Base-by-base conservation (phyloP, 1,140 invertebrate genomes). In the Teleopsis dalmanni region DNA sequence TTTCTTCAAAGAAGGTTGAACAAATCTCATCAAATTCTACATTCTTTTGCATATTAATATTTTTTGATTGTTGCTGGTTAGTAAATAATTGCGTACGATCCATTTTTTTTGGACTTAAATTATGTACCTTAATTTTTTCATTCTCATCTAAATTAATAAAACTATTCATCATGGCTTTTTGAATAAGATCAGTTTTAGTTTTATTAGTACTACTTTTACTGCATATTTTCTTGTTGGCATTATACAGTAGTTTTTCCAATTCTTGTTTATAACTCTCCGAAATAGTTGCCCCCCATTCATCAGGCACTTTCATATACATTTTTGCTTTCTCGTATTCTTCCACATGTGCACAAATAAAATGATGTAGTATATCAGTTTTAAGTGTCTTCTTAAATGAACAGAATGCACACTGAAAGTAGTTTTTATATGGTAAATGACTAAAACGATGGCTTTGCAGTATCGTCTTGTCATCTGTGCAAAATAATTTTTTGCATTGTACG, bases 291-390 rank as follows among this genome's bases (percentile, higher is more conserved):
- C 34, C 51, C 50, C 50, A 48, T 43, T 48, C 50, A 10, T 27
- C n/a, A 3, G 50, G 45, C 23, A 29, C 43, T 16, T 16, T 48
- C 9, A 65, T 47, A 18, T 59, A 62, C 1, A 49, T 50, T 36
- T 65, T 60, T 38, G 60, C 59, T 31, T 63, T 57, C 19, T 63
- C 54, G 19, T 62, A 66, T 33, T 66, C 59, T 7, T 56, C 47
- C 10, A 57, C 47, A 42, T 66, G 63, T 2, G 54, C 53, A 1
- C 54, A 47, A 22, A 66, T 38, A 10, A 51, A 45, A 47, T 51
- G 49, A n/a, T 36, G 26, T 26, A 51, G 29, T 18, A 51, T n/a
- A 14, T 51, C 49, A 8, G 43, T 40, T 51, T 51, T 51, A 25
- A 43, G 47, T 16, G 22, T 14, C 16, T 47, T 51, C 11, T 38